Evolutionary conservation across 2,113 vertebrate genomes (phyloP), one percentile per base, ranked within the genome.

Genomic region (Sinocyclocheilus grahami): DNA sequence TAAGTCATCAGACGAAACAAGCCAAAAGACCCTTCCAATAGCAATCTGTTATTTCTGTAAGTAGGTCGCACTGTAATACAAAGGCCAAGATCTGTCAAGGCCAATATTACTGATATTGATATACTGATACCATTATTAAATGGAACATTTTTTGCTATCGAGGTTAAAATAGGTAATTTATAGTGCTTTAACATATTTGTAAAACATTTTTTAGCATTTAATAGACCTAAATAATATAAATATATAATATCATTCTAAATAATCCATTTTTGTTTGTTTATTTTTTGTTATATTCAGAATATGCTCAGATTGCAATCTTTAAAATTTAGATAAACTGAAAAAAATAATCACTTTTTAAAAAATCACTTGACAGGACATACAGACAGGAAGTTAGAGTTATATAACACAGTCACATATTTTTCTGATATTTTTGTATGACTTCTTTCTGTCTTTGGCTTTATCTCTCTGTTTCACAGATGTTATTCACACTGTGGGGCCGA

Each of bases 401-500:
- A 1, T 60, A 60, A 42, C 5, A 20, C 6, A 58, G 42, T 39
- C 30, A 60, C 27, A 74, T 37, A 72, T 72, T 53, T 62, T 53
- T 33, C 63, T 60, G 30, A 22, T 87, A 46, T 80, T 22, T 71
- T 24, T 71, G 11, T 69, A 30, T 60, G 55, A 82, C 42, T 71
- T 51, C 24, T 39, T 22, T 22, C 81, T 71, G 30, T 79, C 39
- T 60, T 16, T 84, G 13, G 24, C 55, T 58, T 14, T 76, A 8
- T 42, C 74, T 83, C 55, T 89, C 27, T 86, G 51, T 78, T 62
- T 69, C 62, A 74, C 92, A 98, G 97, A 96, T 77, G 96, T 98
- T 89, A 96, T 97, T 91, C 97, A 97, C 92, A 96, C 96, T 0
- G 96, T 97, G 92, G 97, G 97, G 30, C 97, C 97, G 22, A 94